Base-by-base conservation (phyloP, 2,797 vertebrate species). In the Argentina silus region DNA sequence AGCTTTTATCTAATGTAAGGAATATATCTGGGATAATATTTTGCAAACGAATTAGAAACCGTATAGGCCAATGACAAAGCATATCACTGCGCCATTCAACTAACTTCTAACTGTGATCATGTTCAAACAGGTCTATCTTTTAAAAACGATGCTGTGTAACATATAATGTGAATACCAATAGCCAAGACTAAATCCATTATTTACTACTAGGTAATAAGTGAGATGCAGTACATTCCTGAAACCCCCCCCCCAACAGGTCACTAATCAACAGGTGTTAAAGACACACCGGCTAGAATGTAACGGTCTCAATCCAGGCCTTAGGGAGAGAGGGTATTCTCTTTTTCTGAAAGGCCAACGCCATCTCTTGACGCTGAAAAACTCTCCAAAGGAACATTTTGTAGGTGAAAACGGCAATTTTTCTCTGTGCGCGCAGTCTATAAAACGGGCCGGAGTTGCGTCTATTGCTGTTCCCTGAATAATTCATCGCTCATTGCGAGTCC, bases 401-500 rank as follows among this genome's bases (percentile, higher is more conserved):
- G 88, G 92, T 93, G 92, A 94, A 93, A 95, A 84, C 87, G 83
- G 78, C 83, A 88, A 92, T 85, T 94, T 95, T 94, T 93, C 92
- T 79, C 90, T 87, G 60, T 8, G 89, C 90, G 84, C 90, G 94
- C 91, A 96, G 95, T 96, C 93, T 94, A 96, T 96, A 97, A 97
- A 97, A 94, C 94, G 90, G 91, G 86, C 86, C 90, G 90, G 93
- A 91, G 85, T 90, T 88, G 95, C 91, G 91, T 92, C 95, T 92
- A 95, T 95, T 94, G 93, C 91, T 91, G 91, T 95, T 95, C 94
- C 95, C 94, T 98, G 97, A 98, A 99, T 98, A 97, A 98, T 99
- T 99, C 98, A 98, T 99, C 95, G 96, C 96, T 98, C 96, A 98
- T 98, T 98, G 97, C 95, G 95, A 95, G 95, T 94, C 95, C 96